Evolutionary conservation across 2,797 vertebrate species (phyloP).

Genomic region (Falco berigora): DNA sequence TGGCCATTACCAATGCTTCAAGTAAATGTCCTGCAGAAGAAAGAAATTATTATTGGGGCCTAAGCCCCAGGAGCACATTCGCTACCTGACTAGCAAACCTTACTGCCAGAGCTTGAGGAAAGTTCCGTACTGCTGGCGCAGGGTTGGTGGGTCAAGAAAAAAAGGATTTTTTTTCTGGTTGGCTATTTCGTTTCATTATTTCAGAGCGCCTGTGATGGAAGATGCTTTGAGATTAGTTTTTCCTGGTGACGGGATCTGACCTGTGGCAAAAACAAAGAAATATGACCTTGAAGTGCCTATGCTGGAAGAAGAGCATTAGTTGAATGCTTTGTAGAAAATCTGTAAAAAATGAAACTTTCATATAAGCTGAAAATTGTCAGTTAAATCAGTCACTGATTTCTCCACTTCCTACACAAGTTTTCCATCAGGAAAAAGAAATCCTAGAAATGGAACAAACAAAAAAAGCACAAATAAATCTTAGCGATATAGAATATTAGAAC

Average conservation of each 20-base stretch:
- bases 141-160: neutral
- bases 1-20: neutral
- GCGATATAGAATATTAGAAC: neutral
- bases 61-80: neutral
- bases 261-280: conserved; percentile 46
- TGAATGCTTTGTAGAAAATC: neutral
- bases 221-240: conserved; percentile 45
- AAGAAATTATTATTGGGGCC: neutral
- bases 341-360: conserved; percentile 20
- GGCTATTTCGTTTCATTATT: neutral
- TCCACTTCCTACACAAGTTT: conserved; percentile 2
- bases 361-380: conserved; percentile 6
- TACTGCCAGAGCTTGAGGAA: neutral
- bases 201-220: conserved; percentile 8
- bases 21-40: neutral
- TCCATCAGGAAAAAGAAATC: conserved; percentile 26
- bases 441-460: conserved; percentile 34
- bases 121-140: neutral
- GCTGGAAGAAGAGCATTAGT: neutral
- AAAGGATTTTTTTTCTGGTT: neutral
- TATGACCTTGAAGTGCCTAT: neutral
- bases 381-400: conserved; percentile 25
- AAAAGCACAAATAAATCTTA: conserved; percentile 19
- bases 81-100: neutral
- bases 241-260: conserved; percentile 21